Base-by-base conservation (phyloP, 2,888 invertebrate genomes). In the Meiosimyza platycephala region DNA sequence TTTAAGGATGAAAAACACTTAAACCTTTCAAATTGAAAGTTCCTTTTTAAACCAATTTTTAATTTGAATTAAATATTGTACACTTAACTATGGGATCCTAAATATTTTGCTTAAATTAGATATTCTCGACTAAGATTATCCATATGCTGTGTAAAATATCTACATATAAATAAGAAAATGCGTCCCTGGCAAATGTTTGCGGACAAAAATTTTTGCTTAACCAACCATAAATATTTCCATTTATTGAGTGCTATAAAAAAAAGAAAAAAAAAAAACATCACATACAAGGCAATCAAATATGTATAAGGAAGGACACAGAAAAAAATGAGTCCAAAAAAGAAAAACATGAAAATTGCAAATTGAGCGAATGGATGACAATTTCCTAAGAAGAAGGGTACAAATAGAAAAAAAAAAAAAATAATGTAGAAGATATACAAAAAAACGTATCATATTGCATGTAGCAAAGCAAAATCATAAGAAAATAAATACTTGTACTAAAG, bases 311-410 rank as follows among this genome's bases (percentile, higher is more conserved):
- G 15, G 51, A 59, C 59, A 33, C 55, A 69, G 18, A 51, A 28
- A 70, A 70, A 22, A 54, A 55, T 52, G 60, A n/a, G 15, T 60
- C 54, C 64, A 18, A 33, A 64, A 33, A 51, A 64, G 33, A 70
- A 48, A 18, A 71, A 16, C 55, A 68, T 68, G 72, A 78, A 81
- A 82, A 82, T 81, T 78, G 81, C 84, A 83, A 83, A 83, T 83
- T 83, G 82, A 83, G 83, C 84, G 84, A 83, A 84, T 84, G 84
- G 82, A 84, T 84, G 84, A 83, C 84, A 83, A 84, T 83, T 83
- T 83, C 79, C 78, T 81, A 79, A 79, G 81, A 78, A 82, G 82
- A 33, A n/a, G 40, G 22, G 40, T 3, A n/a, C 12, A 22, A 67
- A 47, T n/a, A 47, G 28, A 50, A 66, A 50, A 50, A 22, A 1